phyloP scores from a whole-genome alignment of 92 coral and sea anemone genomes.

The Bergia sp. region DNA sequence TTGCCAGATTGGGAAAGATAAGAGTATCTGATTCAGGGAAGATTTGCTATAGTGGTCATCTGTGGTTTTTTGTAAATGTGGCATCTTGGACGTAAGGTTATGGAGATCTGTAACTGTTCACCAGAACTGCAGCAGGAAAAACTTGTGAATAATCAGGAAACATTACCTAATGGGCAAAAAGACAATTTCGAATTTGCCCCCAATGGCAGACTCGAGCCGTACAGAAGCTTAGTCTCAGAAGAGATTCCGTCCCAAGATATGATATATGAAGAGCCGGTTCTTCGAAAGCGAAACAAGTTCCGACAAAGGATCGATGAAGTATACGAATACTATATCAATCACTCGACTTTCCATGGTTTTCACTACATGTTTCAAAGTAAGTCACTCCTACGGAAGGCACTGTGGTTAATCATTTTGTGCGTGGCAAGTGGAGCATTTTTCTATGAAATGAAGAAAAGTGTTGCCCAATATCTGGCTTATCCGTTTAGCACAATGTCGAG shows the following conservation, averaged over 20 bases:
- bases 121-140: conserved; percentile 28
- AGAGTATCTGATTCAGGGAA: conserved; percentile 1
- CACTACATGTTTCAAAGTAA: conserved; percentile 85
- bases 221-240: conserved; percentile 27
- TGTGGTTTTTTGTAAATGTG: conserved; percentile 47
- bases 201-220: conserved; percentile 37
- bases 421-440: conserved; percentile 75
- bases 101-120: conserved; percentile 54
- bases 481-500: conserved; percentile 83
- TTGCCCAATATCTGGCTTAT: conserved; percentile 61
- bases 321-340: conserved; percentile 60
- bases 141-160: conserved; percentile 32
- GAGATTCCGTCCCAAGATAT: conserved; percentile 36
- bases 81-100: conserved; percentile 43
- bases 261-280: conserved; percentile 25
- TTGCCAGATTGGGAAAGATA: conserved; percentile 23
- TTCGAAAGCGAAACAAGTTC: conserved; percentile 40
- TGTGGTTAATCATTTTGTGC: conserved; percentile 71
- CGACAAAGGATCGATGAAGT: conserved; percentile 49
- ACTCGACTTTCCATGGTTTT: conserved; percentile 80
- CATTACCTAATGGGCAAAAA: conserved; percentile 16
- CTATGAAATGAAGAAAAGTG: conserved; percentile 76
- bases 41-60: conserved; percentile 20
- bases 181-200: conserved; percentile 34
- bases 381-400: conserved; percentile 68